These are phyloP conservation scores for Phymatocera aterrima DNA, from an alignment of 2,888 invertebrate species.

Conservation along the genomic window DNA sequence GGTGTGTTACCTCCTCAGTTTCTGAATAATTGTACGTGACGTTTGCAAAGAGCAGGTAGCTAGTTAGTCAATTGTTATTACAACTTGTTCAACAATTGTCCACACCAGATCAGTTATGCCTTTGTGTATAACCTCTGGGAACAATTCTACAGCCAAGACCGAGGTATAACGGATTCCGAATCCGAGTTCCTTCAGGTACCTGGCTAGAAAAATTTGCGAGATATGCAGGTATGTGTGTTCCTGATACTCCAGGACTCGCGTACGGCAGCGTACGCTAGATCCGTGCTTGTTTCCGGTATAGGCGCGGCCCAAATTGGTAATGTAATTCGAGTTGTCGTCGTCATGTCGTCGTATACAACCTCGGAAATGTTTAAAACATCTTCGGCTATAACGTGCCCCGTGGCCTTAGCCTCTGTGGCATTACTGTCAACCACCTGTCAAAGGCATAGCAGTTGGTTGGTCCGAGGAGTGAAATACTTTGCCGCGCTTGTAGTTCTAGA, in stretches of 20 bases:
- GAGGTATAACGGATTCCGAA: neutral
- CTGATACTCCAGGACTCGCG: neutral
- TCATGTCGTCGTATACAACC: neutral
- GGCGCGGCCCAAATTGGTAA: neutral
- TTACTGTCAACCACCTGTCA: constrained; percentile 52
- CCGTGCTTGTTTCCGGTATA: neutral
- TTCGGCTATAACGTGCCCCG: neutral
- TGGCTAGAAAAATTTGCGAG: too few species aligned
- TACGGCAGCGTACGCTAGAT: too few species aligned
- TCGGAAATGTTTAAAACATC: constrained; percentile 17
- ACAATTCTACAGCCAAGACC: neutral
- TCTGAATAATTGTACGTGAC: constrained; percentile 13
- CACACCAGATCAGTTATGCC: neutral
- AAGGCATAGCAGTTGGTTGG: constrained; percentile 3
- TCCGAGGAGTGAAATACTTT: constrained; percentile 23
- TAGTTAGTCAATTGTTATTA: too few species aligned
- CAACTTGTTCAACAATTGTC: neutral
- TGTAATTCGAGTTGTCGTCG: constrained; percentile 36
- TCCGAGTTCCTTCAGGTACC: neutral
- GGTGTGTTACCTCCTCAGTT: constrained; percentile 11
- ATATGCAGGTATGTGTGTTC: too few species aligned
- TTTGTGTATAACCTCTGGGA: neutral
- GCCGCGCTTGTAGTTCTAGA: constrained; percentile 10
- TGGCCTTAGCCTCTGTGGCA: constrained; percentile 41
- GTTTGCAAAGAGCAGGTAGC: neutral